Evolutionary conservation across 1,140 invertebrate genomes (phyloP).

Genomic region (Drosophila littoralis): DNA sequence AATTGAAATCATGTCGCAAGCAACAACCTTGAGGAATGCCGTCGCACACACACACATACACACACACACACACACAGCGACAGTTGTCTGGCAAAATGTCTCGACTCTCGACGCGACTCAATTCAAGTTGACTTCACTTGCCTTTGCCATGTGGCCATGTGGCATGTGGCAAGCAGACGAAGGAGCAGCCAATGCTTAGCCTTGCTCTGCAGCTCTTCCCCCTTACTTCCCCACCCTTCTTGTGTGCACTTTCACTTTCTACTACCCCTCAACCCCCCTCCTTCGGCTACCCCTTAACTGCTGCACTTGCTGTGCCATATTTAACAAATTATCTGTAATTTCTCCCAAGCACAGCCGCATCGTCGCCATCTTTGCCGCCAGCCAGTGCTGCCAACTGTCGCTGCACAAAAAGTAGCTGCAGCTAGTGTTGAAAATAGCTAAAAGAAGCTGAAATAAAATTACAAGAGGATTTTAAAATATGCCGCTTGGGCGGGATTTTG

Average conservation of each 20-base stretch:
- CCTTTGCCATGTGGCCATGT: constrained; percentile 12
- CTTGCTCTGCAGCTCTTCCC: not conserved
- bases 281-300: too few relatives aligned
- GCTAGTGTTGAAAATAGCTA: too few relatives aligned
- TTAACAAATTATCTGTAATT: constrained; percentile 84
- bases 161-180: constrained; percentile 3
- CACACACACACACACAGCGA: constrained; percentile 33
- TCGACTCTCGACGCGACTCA: constrained; percentile 73
- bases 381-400: not conserved
- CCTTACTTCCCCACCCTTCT: not conserved
- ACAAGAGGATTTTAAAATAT: too few relatives aligned
- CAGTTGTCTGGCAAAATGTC: constrained; percentile 79
- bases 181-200: not conserved
- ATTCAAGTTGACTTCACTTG: constrained; percentile 54
- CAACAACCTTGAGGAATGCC: constrained; percentile 81
- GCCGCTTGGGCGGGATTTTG: too few relatives aligned
- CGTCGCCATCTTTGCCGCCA: constrained; percentile 49
- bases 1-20: constrained; percentile 72
- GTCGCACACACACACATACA: constrained; percentile 53
- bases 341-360: constrained; percentile 66
- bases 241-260: constrained; percentile 73
- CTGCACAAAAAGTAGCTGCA: too few relatives aligned
- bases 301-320: constrained; percentile 67
- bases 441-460: too few relatives aligned
- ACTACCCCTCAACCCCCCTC: not conserved